Evolutionary conservation across 1,140 invertebrate species (phyloP), one percentile per base, ranked within the genome.

Genomic region (Onthophagus taurus): DNA sequence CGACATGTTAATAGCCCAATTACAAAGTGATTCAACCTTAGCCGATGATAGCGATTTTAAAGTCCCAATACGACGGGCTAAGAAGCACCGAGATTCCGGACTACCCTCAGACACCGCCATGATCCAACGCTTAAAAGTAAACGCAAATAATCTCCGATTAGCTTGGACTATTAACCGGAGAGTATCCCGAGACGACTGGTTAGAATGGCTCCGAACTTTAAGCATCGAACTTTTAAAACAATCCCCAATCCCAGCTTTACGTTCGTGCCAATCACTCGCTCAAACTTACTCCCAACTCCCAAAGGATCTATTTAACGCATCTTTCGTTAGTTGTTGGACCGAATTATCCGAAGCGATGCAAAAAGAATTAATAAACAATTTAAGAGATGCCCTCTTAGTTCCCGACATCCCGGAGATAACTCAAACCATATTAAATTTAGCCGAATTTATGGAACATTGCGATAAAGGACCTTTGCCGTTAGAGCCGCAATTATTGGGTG

Each of bases 361-460:
- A 53, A 73, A 81, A 35, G 91, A 97, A 61, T 68, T 99, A 0
- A 85, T 96, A 3, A 72, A 80, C 36, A 89, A 84, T 5, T 61
- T 99, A 1, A 82, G 93, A 54, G 82, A 93, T 63, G 94, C 94
- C 0, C 63, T 99, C 0, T 84, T 82, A 33, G 86, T 91, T 1
- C 90, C 93, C 9, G 92, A 97, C 60, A 78, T 96, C 36, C 89
- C 94, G 0, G 97, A 99, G 66, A 85, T 99, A 20, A 97, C 94
- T 0, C 95, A 99, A 59, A 95, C 94, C 0, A 87, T 99, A 45
- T 70, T 99, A 2, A 99, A 99, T 69, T 69, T 99, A 18, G 94
- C 94, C 0, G 96, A 99, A 68, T 99, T 99, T 57, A 97, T 99
- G 91, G 96, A 99, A 57, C 96, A 99, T 60, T 98, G 93, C 61